Conservation (phyloP, 2,888 invertebrate genomes). For the Hydrotaea cyrtoneurina region DNA sequence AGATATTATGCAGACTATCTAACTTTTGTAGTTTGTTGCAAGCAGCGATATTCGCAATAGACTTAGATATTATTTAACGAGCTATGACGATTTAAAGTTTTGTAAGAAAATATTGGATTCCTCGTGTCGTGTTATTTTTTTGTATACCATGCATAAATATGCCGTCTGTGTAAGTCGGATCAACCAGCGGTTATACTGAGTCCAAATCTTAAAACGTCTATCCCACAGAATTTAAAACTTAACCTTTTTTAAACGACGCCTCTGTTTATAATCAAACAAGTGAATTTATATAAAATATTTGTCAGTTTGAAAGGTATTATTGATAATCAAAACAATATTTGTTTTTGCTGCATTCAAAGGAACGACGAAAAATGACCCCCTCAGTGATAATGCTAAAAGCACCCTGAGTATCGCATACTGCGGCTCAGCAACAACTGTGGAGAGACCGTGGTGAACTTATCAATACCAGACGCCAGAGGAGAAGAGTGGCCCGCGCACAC, state of each 20-base stretch:
- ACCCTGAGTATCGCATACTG: slow-evolving; percentile 6
- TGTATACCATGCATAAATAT: no score
- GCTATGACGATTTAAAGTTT: no score
- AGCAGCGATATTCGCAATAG: no score
- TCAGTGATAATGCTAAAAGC: slow-evolving; percentile 39
- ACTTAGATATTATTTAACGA: no score
- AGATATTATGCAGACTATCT: no score
- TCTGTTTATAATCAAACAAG: slow-evolving; percentile 35
- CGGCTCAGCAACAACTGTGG: background rate
- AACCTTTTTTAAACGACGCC: background rate
- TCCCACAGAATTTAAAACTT: no score
- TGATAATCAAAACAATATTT: slow-evolving; percentile 42
- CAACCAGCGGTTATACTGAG: no score
- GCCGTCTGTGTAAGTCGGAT: no score
- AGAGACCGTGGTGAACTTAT: slow-evolving; percentile 42
- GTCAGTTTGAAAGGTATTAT: slow-evolving; percentile 41
- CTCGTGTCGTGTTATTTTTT: no score
- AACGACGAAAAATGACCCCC: slow-evolving; percentile 35
- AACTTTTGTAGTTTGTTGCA: no score
- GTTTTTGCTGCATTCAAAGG: slow-evolving; percentile 28
- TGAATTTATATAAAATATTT: slow-evolving; percentile 44
- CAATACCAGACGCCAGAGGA: slow-evolving; percentile 17
- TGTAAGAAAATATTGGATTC: no score
- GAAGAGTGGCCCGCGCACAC: slow-evolving; percentile 19
- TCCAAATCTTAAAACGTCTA: no score